Conservation (phyloP, 1,140 invertebrate species). For the Drosophila mauritiana region DNA sequence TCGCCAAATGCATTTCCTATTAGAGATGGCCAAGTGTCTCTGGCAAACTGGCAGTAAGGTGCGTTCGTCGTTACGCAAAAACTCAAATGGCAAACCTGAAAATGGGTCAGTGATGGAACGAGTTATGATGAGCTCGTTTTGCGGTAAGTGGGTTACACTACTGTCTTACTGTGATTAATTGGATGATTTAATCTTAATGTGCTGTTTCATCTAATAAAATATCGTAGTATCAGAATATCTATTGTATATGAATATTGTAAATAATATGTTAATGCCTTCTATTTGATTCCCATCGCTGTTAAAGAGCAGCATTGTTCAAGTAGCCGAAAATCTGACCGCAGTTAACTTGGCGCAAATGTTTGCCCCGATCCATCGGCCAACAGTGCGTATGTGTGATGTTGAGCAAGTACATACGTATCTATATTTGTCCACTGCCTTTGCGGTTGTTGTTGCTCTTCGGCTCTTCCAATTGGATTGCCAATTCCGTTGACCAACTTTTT, state of each 20-base stretch:
- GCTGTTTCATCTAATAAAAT: background rate
- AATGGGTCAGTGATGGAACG: constrained; percentile 29
- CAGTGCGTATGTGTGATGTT: constrained; percentile 23
- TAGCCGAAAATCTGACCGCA: constrained; percentile 51
- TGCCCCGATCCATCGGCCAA: constrained; percentile 35
- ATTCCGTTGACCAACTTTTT: constrained; percentile 62
- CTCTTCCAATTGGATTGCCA: constrained; percentile 74
- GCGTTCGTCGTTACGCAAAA: constrained; percentile 42
- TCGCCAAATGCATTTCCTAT: constrained; percentile 72
- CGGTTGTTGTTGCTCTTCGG: constrained; percentile 8
- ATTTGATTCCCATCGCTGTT: constrained; percentile 10
- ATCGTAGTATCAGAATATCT: no score
- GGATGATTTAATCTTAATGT: background rate
- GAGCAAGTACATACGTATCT: constrained; percentile 8
- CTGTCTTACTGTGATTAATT: background rate
- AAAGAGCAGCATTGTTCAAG: constrained; percentile 1
- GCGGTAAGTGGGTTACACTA: background rate
- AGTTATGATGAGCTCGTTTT: constrained; percentile 10
- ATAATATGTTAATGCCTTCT: no score
- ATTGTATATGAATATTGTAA: no score
- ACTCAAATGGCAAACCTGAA: constrained; percentile 29
- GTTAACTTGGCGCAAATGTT: constrained; percentile 67
- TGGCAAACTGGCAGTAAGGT: constrained; percentile 24
- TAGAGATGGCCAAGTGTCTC: constrained; percentile 42
- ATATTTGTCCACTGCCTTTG: constrained; percentile 10